A percentile compares a stretch with the other conserved stretches of the same genome.
phyloP scores from a whole-genome alignment of 2,888 invertebrate genomes.

The Leucophenga maculata region DNA sequence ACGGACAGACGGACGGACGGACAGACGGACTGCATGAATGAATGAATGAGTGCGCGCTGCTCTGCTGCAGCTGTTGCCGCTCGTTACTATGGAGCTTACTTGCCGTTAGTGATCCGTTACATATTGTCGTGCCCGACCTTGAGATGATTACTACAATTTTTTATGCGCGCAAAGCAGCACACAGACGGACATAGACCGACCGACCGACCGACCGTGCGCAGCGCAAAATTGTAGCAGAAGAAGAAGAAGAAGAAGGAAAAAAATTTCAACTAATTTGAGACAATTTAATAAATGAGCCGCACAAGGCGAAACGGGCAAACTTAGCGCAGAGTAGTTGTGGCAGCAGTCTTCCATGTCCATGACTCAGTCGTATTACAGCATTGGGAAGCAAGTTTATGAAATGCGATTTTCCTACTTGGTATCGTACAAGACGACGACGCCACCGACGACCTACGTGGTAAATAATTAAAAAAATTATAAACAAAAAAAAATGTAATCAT shows the following conservation, averaged over 20 bases:
- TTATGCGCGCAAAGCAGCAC: slow-evolving; percentile 39
- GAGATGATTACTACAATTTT: slow-evolving; percentile 61
- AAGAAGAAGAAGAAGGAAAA: slow-evolving; percentile 22
- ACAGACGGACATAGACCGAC: slow-evolving; percentile 31
- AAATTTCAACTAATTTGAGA: slow-evolving; percentile 56
- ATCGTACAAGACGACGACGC: slow-evolving; percentile 32
- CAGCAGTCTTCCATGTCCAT: not conserved
- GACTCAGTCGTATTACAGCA: not conserved
- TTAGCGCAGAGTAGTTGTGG: slow-evolving; percentile 11
- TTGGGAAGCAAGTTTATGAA: slow-evolving; percentile 35
- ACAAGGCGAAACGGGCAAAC: slow-evolving; percentile 37
- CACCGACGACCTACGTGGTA: slow-evolving; percentile 55
- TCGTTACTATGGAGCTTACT: slow-evolving; percentile 3
- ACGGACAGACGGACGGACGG: slow-evolving; percentile 5
- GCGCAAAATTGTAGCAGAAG: not conserved
- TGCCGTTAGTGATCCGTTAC: slow-evolving; percentile 59
- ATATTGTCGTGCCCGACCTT: slow-evolving; percentile 65
- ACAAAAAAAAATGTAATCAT: slow-evolving; percentile 21
- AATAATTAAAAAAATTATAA: slow-evolving; percentile 22
- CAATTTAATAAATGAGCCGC: slow-evolving; percentile 54
- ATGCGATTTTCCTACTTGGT: slow-evolving; percentile 38
- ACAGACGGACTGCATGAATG: slow-evolving; percentile 6
- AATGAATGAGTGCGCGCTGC: slow-evolving; percentile 32
- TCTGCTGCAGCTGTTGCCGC: slow-evolving; percentile 39
- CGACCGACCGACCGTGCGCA: not conserved